Percentiles rank a stretch among this genome's conserved stretches.
Evolutionary conservation across 64 coral and sea anemone genomes (phyloP).

Genomic region (Montipora sp.): DNA sequence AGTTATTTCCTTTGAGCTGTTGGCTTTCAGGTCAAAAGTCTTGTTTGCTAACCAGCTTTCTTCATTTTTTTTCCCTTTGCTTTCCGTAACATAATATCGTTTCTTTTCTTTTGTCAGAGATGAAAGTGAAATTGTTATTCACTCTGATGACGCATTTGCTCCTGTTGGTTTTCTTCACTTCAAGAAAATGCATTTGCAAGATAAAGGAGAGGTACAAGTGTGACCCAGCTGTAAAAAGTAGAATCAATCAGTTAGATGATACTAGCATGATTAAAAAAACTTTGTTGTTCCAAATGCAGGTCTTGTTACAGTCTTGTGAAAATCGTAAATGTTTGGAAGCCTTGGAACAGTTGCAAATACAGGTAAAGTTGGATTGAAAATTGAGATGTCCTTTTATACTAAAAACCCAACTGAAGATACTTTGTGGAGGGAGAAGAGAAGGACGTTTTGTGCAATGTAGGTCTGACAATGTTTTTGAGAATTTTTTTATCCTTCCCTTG

Average conservation of each 20-base stretch:
- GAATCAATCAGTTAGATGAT: no score
- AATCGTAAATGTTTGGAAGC: background rate
- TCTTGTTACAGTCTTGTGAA: background rate
- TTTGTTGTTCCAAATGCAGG: background rate
- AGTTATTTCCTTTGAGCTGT: no score
- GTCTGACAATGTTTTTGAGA: no score
- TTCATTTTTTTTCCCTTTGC: no score
- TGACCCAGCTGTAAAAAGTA: background rate
- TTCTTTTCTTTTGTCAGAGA: slow-evolving; percentile 66
- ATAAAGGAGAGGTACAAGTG: slow-evolving; percentile 54
- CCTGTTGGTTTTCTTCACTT: slow-evolving; percentile 90
- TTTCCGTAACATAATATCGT: background rate
- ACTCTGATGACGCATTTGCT: slow-evolving; percentile 99
- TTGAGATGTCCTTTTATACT: no score
- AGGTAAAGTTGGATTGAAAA: background rate
- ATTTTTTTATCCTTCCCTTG: no score
- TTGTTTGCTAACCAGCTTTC: no score
- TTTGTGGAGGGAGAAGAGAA: no score
- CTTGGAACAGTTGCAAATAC: slow-evolving; percentile 18
- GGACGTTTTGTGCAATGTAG: no score
- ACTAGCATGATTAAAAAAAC: no score
- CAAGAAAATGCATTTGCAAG: slow-evolving; percentile 86
- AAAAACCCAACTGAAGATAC: no score
- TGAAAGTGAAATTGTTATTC: slow-evolving; percentile 80
- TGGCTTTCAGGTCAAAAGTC: no score